Base-by-base conservation (phyloP, 92 coral and sea anemone species). In the Metridium senile region DNA sequence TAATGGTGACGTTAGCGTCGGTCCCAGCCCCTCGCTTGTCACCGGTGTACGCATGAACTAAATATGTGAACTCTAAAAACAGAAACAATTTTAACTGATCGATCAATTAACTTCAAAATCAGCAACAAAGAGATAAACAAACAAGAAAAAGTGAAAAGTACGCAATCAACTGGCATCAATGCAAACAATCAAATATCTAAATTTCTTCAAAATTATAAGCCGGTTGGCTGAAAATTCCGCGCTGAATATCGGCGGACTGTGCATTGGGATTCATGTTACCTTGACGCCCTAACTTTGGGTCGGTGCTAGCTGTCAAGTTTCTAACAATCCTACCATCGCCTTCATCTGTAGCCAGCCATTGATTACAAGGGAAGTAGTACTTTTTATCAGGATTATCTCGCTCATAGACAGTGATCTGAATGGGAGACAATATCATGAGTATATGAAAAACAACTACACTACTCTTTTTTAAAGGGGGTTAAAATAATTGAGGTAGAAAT, bases 11-110 rank as follows among this genome's bases (percentile, higher is more conserved):
- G 69, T 96, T 96, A 13, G 99, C 99, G 65, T 96, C 99, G 19
- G 99, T 96, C 54, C 99, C 99, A 82, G 97, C 97, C 30, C 99
- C 98, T 56, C 97, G 86, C 70, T 83, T 82, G 66, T 89, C 94
- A 27, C 99, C 99, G 53, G 99, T 96, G 80, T 81, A 96, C 6
- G 99, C 93, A 72, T 89, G 88, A 25, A 96, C 93, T 64, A 92
- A 85, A 78, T 96, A 96, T 22, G 75, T 85, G 83, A 75, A 90
- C 32, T 97, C 99, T 90, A 66, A 23, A 59, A 30, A 58, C 21
- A 16, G 49, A 58, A 72, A 72, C 17, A 28, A 26, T 6, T 43
- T 28, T 30, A 76, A n/a, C n/a, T n/a, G n/a, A n/a, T n/a, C n/a
- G n/a, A n/a, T n/a, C n/a, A n/a, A n/a, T n/a, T n/a, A n/a, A n/a